A percentile compares a stretch with the other conserved stretches of the same genome.
These are phyloP conservation scores for Fragum whitleyi DNA, from an alignment of 2,888 invertebrate species.

Conservation along the genomic window DNA sequence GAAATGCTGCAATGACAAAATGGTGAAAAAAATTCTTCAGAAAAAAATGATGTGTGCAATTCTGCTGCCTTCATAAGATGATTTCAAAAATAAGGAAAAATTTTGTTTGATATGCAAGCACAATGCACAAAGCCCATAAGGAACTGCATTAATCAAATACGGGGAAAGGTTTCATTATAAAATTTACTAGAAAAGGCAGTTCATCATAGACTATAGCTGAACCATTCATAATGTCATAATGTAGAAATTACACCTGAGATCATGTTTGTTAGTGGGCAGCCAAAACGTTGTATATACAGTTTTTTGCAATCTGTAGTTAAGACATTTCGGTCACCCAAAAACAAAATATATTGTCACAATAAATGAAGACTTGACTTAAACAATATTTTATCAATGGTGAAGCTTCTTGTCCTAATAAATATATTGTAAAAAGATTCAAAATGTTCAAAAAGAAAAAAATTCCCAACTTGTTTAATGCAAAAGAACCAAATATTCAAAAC, in stretches of 20 bases:
- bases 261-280: no score
- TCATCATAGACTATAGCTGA: neutral
- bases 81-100: neutral
- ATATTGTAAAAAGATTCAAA: no score
- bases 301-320: no score
- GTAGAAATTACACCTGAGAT: neutral
- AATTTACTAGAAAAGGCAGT: neutral
- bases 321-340: no score
- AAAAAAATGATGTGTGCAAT: neutral
- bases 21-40: neutral
- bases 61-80: neutral
- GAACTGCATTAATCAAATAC: neutral
- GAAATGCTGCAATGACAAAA: neutral
- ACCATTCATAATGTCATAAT: neutral
- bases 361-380: neutral
- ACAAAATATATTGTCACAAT: neutral
- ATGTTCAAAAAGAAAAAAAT: no score
- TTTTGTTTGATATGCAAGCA: slow-evolving; percentile 17
- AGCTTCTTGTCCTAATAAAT: no score
- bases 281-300: no score
- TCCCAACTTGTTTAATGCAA: no score
- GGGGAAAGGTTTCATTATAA: neutral
- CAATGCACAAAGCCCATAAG: neutral
- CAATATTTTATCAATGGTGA: neutral
- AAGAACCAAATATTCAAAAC: no score